Conservation (phyloP, 2,888 invertebrate genomes). For the Caenorhabditis angaria region DNA sequence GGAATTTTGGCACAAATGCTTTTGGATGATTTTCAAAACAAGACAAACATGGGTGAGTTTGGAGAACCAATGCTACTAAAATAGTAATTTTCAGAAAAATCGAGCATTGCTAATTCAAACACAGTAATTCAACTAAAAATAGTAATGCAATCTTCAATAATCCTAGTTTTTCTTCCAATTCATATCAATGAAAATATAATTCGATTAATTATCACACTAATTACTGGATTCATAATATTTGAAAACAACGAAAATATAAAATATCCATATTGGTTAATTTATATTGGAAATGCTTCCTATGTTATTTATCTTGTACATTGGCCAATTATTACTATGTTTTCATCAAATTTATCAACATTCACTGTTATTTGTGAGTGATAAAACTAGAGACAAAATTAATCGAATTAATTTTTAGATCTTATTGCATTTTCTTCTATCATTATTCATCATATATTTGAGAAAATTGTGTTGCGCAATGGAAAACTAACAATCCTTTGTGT, state of each 20-base stretch:
- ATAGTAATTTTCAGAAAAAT: no score
- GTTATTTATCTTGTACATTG: conserved; percentile 22
- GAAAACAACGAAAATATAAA: not conserved
- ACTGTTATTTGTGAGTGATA: not conserved
- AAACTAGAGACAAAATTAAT: no score
- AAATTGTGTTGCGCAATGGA: not conserved
- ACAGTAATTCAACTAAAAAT: not conserved
- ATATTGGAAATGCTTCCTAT: conserved; percentile 25
- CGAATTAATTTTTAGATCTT: not conserved
- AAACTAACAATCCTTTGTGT: not conserved
- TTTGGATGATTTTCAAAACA: not conserved
- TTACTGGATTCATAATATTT: not conserved
- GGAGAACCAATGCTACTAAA: no score
- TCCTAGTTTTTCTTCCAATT: not conserved
- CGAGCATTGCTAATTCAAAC: no score
- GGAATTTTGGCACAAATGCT: not conserved
- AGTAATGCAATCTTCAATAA: not conserved
- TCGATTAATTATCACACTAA: not conserved
- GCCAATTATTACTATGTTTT: conserved; percentile 11
- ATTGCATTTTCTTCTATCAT: not conserved
- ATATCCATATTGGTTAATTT: not conserved
- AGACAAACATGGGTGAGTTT: not conserved
- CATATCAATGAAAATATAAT: not conserved
- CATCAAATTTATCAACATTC: not conserved
- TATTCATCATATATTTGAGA: not conserved